Percentiles rank a stretch among this genome's conserved stretches.
Conservation (phyloP, 1,140 invertebrate species). For the Polypedilum pembai region DNA sequence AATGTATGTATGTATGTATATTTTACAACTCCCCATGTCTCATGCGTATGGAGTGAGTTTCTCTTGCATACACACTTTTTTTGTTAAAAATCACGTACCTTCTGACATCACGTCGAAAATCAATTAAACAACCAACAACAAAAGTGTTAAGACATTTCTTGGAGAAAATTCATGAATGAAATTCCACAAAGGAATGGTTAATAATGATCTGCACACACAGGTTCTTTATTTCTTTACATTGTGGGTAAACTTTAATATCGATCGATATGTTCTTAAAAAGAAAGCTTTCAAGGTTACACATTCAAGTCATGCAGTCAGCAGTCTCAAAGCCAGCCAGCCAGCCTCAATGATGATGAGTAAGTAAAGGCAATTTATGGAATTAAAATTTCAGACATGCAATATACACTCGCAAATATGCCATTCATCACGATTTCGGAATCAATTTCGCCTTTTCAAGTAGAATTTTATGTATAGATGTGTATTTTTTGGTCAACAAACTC, state of each 20-base stretch:
- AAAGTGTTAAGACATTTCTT: slow-evolving; percentile 25
- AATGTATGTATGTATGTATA: background rate
- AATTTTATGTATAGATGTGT: background rate
- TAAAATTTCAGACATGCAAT: slow-evolving; percentile 3
- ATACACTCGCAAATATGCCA: background rate
- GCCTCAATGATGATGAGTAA: background rate
- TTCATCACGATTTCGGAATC: slow-evolving; percentile 12
- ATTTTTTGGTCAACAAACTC: slow-evolving; percentile 17
- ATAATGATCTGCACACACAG: background rate
- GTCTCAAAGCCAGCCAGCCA: background rate
- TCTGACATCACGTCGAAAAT: slow-evolving; percentile 23
- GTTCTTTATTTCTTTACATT: background rate
- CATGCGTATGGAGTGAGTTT: slow-evolving; percentile 10
- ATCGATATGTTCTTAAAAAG: background rate
- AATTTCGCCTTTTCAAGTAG: background rate
- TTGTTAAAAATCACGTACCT: slow-evolving; percentile 26
- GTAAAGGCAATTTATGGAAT: background rate
- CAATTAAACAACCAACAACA: slow-evolving; percentile 20
- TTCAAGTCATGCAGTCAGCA: background rate
- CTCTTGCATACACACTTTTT: background rate
- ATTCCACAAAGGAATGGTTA: background rate
- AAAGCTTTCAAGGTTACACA: background rate
- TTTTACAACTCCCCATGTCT: background rate
- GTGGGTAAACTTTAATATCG: background rate
- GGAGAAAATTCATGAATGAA: background rate